Evolutionary conservation across 1,140 invertebrate species (phyloP).

Genomic region (Patella vulgata): DNA sequence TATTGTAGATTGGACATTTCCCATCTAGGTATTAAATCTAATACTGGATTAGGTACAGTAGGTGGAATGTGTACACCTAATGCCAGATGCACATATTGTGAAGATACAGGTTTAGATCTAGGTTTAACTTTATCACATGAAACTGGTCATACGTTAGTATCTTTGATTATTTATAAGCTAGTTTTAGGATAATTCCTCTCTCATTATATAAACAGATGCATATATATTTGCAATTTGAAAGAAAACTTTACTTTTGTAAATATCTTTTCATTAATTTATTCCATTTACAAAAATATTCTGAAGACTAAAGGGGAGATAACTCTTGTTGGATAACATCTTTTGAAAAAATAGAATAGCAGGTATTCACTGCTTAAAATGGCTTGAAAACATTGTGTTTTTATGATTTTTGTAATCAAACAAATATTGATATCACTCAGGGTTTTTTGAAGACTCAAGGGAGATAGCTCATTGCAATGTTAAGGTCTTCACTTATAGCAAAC

Average conservation of each 20-base stretch:
- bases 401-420: neutral
- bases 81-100: conserved; percentile 33
- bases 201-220: neutral
- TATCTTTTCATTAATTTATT: neutral
- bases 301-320: no score
- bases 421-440: neutral
- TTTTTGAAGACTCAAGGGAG: no score
- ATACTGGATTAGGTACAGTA: conserved; percentile 37
- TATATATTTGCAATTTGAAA: neutral
- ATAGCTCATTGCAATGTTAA: no score
- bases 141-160: conserved; percentile 47
- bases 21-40: conserved; percentile 13
- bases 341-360: no score
- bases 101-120: conserved; percentile 44
- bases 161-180: neutral
- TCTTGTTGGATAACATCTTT: no score
- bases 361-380: no score
- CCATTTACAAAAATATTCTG: no score
- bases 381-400: no score
- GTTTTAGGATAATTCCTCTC: neutral
- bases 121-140: conserved; percentile 52
- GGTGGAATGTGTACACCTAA: conserved; percentile 45
- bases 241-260: neutral
- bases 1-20: conserved; percentile 32
- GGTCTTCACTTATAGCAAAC: no score